Base-by-base conservation (phyloP, 2,888 invertebrate genomes). In the Cantharis rufa region DNA sequence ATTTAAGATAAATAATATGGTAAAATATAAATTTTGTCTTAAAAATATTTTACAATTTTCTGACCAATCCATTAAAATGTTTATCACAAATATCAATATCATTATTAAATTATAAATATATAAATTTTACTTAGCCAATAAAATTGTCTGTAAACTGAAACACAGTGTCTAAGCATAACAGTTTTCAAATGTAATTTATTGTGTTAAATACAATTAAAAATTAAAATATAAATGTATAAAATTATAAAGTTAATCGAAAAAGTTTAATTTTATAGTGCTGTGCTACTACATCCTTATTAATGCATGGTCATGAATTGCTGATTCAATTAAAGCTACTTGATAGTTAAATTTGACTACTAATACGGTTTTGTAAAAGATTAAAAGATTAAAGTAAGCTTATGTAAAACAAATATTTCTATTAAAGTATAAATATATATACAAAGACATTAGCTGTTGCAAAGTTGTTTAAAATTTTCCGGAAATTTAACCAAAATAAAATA, bases 261-360 rank as follows among this genome's bases (percentile, higher is more conserved):
- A 48, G 48, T 48, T 48, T 48, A 48, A 48, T 48, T 48, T 48
- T 7, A n/a, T 48, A n/a, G n/a, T 48, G 48, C n/a, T 48, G 48
- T 48, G n/a, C 48, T 48, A 7, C 48, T 48, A 48, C 48, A 48
- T 48, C 48, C 74, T 74, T 74, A 74, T 74, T 74, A 74, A 74
- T 70, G 74, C 74, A 48, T 48, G 63, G 32, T 28, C 74, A 74
- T 74, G 74, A 74, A 70, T 70, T 64, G 74, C 74, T 70, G 62
- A 74, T 74, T 74, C 69, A 70, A 70, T 74, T 74, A 74, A 74
- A 63, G 74, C 70, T 69, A 74, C 74, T 74, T 74, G 74, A 74
- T 70, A 74, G 74, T 74, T 74, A 70, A 74, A 74, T 74, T 74
- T 74, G 74, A 70, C 74, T 74, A 64, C 70, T 74, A 74, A 74